Percentiles rank a stretch among this genome's conserved stretches.
Evolutionary conservation across 2,113 vertebrate genomes (phyloP).

Genomic region (Nyctereutes procyonoides): DNA sequence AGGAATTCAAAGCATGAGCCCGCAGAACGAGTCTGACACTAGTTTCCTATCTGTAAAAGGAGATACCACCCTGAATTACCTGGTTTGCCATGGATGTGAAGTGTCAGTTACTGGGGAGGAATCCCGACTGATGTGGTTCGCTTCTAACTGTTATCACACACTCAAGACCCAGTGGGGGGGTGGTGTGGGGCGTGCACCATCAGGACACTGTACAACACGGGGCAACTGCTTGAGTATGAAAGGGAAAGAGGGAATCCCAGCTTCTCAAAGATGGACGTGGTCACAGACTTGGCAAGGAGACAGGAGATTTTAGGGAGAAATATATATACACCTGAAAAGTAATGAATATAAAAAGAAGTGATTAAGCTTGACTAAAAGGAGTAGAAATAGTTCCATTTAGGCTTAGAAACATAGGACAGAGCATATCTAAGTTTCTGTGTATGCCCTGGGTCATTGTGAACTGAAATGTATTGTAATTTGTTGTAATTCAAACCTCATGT

Average conservation of each 20-base stretch:
- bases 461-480: not conserved
- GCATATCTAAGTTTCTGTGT: not conserved
- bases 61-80: not conserved
- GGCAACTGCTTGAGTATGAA: not conserved
- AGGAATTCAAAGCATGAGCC: conserved; percentile 1
- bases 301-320: not conserved
- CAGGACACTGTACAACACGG: not conserved
- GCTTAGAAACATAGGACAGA: not conserved
- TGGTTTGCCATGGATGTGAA: not conserved
- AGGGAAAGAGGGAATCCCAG: not conserved
- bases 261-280: not conserved
- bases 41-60: not conserved
- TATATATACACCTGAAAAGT: not conserved
- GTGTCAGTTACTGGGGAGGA: not conserved
- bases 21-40: not conserved
- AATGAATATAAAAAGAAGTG: not conserved
- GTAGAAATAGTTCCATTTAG: not conserved
- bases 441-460: not conserved
- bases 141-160: not conserved
- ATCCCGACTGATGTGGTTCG: not conserved
- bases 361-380: not conserved
- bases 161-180: not conserved
- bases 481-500: not conserved
- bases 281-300: not conserved
- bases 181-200: not conserved